Evolutionary conservation across 2,113 vertebrate genomes (phyloP), one percentile per base, ranked within the genome.

Genomic region (Canis aureus): DNA sequence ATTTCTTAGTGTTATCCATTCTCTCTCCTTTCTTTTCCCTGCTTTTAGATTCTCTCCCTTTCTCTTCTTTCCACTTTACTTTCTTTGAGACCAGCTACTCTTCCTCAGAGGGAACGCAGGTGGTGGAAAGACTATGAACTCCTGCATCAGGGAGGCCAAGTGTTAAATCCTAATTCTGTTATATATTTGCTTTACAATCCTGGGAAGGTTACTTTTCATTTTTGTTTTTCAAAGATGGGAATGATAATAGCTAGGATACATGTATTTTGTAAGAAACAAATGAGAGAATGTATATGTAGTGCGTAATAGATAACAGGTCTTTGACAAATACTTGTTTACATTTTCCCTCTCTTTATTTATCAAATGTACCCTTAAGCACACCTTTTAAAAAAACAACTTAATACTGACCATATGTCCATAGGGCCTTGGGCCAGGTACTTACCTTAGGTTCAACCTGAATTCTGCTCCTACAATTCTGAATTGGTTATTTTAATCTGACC

Each of bases 331-430:
- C 38, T 89, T 59, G 11, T 51, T 66, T 79, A 22, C 25, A 11
- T 73, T 10, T 84, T 69, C 0, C 1, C 23, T 73, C n/a, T 51
- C 11, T 43, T 79, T 32, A 71, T 74, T 69, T 51, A 73, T 76
- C 55, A 96, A 90, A 67, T 43, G 5, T n/a, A 49, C 3, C 38
- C 17, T 62, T n/a, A 92, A 38, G 69, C 16, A 12, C 13, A 62
- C 23, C 67, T 76, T 93, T 67, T 35, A 80, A 87, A 95, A 95
- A 97, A 94, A 49, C 49, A 91, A 16, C 43, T 67, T 90, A 73
- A 74, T 90, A 84, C 20, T 74, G 81, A 29, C 38, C 43, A n/a
- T 15, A 20, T 69, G 12, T 74, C 51, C 2, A 35, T 13, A 35
- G 20, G 59, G 8, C 23, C 43, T 60, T 92, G 55, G 25, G 29